Percentiles rank a stretch among this genome's conserved stretches.
These are phyloP conservation scores for Plectropomus leopardus DNA, from an alignment of 2,113 vertebrate genomes.

Conservation along the genomic window DNA sequence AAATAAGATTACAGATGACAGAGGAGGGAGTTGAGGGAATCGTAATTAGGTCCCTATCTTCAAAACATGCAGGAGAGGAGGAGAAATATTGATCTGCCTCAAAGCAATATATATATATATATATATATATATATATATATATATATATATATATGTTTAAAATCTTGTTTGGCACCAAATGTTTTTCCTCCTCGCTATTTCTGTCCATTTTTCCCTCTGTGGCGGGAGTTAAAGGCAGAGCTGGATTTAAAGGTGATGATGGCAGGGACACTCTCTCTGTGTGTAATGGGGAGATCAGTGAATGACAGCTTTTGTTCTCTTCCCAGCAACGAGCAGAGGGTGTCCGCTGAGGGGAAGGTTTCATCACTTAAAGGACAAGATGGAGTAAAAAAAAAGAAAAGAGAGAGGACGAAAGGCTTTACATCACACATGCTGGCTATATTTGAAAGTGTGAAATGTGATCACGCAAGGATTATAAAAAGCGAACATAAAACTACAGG, in stretches of 20 bases:
- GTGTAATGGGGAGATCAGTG: conserved; percentile 57
- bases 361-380: conserved; percentile 55
- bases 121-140: too few species aligned
- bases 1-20: conserved; percentile 66
- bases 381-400: conserved; percentile 11
- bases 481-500: conserved; percentile 19
- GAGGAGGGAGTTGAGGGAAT: conserved; percentile 54
- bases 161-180: conserved; percentile 38
- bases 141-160: too few species aligned
- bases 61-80: conserved; percentile 27
- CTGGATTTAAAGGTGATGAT: conserved; percentile 38
- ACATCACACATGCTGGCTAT: conserved; percentile 46
- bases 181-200: conserved; percentile 7
- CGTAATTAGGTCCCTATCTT: conserved; percentile 61
- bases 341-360: conserved; percentile 56
- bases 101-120: conserved; percentile 15
- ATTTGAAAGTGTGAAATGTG: conserved; percentile 46
- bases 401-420: conserved; percentile 19
- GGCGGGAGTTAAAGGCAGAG: conserved; percentile 20
- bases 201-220: not conserved
- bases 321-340: conserved; percentile 25
- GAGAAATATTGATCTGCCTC: conserved; percentile 60
- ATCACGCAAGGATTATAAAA: conserved; percentile 41
- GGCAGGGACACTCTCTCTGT: conserved; percentile 14
- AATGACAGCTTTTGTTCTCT: conserved; percentile 63